A percentile compares a stretch with the other conserved stretches of the same genome.
These are phyloP conservation scores for Leptopterna dolabrata DNA, from an alignment of 2,888 invertebrate species.

Conservation along the genomic window DNA sequence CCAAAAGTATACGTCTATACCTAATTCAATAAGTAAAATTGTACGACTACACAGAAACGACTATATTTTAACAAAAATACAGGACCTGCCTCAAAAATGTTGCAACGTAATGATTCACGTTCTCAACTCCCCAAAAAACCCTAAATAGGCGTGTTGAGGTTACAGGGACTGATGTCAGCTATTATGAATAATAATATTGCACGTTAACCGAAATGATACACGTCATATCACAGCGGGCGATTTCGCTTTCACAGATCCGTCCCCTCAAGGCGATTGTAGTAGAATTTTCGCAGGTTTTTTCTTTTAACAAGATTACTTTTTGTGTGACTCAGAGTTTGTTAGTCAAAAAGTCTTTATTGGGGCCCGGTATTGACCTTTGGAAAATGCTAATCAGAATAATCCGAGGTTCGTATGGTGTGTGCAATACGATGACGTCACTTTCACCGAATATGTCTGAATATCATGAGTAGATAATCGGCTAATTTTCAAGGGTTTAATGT, in stretches of 20 bases:
- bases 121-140: background rate
- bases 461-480: too few relatives aligned
- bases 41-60: too few relatives aligned
- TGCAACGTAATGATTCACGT: background rate
- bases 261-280: background rate
- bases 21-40: too few relatives aligned
- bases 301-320: background rate
- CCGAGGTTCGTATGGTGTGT: background rate
- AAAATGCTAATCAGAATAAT: background rate
- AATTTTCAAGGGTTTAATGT: too few relatives aligned
- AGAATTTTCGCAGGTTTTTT: background rate
- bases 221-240: background rate
- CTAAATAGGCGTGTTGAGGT: background rate
- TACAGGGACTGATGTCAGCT: background rate
- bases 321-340: background rate
- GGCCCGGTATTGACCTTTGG: background rate
- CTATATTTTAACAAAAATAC: too few relatives aligned
- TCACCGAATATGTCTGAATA: background rate
- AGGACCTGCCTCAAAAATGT: background rate
- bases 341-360: background rate
- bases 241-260: background rate
- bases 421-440: background rate
- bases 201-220: background rate
- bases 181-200: background rate
- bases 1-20: too few relatives aligned